These are phyloP conservation scores for Pseudomyrmex concolor DNA, from an alignment of 1,140 invertebrate genomes.

Conservation along the genomic window DNA sequence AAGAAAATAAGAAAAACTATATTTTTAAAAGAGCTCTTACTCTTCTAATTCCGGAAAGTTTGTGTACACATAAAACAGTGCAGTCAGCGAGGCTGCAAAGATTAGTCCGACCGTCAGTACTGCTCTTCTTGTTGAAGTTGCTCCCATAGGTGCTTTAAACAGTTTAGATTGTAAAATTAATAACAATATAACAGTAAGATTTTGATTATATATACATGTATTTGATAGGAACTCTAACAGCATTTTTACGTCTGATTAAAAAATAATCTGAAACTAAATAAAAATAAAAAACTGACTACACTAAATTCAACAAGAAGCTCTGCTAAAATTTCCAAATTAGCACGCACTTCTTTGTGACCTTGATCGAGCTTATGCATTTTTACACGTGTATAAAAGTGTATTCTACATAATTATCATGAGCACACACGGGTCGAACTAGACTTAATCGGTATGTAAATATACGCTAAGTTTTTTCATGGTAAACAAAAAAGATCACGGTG, in stretches of 20 bases:
- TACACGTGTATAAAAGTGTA: neutral
- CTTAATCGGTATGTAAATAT: neutral
- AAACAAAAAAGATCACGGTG: conserved; percentile 12
- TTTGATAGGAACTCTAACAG: no score
- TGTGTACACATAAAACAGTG: conserved; percentile 89
- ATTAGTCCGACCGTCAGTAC: conserved; percentile 87
- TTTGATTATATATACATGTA: neutral
- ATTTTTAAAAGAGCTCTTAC: conserved; percentile 86
- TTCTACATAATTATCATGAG: neutral
- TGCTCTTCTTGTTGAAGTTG: conserved; percentile 85
- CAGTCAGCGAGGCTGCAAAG: conserved; percentile 88
- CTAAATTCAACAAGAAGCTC: neutral
- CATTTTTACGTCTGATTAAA: neutral
- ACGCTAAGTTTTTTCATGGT: neutral
- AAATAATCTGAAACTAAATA: neutral
- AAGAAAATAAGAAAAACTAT: no score
- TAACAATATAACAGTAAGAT: neutral
- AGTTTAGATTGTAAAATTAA: neutral
- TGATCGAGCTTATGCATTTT: neutral
- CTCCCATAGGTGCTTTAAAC: conserved; percentile 33
- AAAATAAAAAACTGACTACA: neutral
- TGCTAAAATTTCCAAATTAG: neutral
- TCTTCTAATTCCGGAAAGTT: conserved; percentile 93
- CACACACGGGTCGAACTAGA: neutral
- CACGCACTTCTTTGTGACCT: neutral